These are phyloP conservation scores for Eupithecia pulchellata DNA, from an alignment of 2,888 invertebrate genomes.

Conservation along the genomic window DNA sequence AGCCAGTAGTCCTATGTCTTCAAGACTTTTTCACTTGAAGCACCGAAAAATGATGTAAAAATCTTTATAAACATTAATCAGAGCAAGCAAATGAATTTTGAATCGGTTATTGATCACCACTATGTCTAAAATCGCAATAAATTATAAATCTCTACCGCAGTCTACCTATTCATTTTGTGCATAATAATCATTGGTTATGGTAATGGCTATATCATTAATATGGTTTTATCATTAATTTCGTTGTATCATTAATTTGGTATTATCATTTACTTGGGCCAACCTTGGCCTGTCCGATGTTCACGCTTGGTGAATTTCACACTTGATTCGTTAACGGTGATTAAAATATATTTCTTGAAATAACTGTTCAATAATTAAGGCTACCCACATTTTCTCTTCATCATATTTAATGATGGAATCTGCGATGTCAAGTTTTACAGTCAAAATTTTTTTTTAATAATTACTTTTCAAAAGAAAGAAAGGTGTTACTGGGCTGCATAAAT, in stretches of 20 bases:
- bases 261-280: slow-evolving; percentile 43
- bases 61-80: slow-evolving; percentile 12
- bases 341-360: slow-evolving; percentile 17
- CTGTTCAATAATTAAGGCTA: not conserved
- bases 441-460: too few species aligned
- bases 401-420: not conserved
- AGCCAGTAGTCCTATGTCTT: not conserved
- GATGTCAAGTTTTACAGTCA: not conserved
- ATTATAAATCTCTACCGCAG: slow-evolving; percentile 35
- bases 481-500: too few species aligned
- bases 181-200: slow-evolving; percentile 47
- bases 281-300: slow-evolving; percentile 36
- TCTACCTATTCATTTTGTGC: slow-evolving; percentile 45
- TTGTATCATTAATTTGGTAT: slow-evolving; percentile 55
- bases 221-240: slow-evolving; percentile 47
- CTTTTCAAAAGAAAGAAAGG: too few species aligned
- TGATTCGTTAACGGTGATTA: slow-evolving; percentile 29
- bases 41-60: not conserved
- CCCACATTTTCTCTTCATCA: not conserved
- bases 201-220: slow-evolving; percentile 39
- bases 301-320: slow-evolving; percentile 28
- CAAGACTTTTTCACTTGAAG: not conserved
- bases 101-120: slow-evolving; percentile 13
- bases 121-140: slow-evolving; percentile 23
- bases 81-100: slow-evolving; percentile 16